Evolutionary conservation across 2,113 vertebrate genomes (phyloP), one percentile per base, ranked within the genome.

Genomic region (Platichthys stellatus): DNA sequence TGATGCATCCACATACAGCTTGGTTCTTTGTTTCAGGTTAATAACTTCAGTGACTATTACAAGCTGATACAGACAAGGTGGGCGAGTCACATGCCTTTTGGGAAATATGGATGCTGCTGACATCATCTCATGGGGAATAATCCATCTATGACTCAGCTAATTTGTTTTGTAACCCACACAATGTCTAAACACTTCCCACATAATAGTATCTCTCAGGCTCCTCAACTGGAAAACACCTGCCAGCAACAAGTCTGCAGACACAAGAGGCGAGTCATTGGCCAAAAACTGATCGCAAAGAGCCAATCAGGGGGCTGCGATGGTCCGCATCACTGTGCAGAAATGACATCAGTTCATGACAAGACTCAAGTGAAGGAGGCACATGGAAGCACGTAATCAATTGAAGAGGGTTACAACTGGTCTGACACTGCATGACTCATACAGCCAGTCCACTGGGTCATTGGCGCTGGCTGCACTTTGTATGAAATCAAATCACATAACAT

Each of bases 211-310:
- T 72, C 4, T 5, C 4, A 47, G 40, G 56, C 54, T 67, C 51
- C 15, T 58, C 15, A 28, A 69, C 6, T 60, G 43, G 18, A 77
- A 80, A 70, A 58, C 65, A 69, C 67, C 78, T 78, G 83, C 76
- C 74, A 89, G 90, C 92, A 92, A 88, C 90, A 91, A 80, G 81
- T 89, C 60, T n/a, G 20, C 21, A 28, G 57, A 76, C 9, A 74
- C 53, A 72, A 51, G 5, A 63, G 17, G 57, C 35, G 26, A 2
- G 12, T 40, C 43, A 89, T 88, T 90, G 85, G 87, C 54, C 82
- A 63, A n/a, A 65, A 68, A 40, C 18, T 1, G 14, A 9, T 17
- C 3, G 15, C n/a, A 20, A 63, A 17, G 21, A 72, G 57, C 82
- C 86, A 89, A 85, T 90, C 68, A 35, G 3, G 67, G 56, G 69